phyloP scores from a whole-genome alignment of 2,888 invertebrate genomes.

The Drosophila limbata region DNA sequence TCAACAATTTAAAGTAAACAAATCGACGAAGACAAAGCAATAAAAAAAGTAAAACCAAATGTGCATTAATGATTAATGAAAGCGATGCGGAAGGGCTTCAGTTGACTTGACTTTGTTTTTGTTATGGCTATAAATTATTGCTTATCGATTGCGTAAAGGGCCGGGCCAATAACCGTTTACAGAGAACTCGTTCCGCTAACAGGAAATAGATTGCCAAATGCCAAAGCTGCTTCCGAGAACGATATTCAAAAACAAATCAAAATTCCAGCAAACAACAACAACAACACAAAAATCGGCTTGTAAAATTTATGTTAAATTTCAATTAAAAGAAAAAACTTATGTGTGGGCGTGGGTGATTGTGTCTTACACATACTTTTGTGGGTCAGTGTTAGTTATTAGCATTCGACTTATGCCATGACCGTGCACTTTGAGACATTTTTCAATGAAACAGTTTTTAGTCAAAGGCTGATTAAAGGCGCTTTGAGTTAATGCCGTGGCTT shows the following conservation, averaged over 20 bases:
- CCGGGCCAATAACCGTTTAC: constrained; percentile 42
- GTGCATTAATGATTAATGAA: constrained; percentile 53
- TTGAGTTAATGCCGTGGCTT: constrained; percentile 61
- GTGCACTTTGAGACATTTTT: constrained; percentile 67
- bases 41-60: constrained; percentile 11
- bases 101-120: constrained; percentile 25
- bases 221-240: constrained; percentile 37
- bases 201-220: constrained; percentile 42
- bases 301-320: constrained; percentile 52
- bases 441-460: constrained; percentile 70
- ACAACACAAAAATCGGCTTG: constrained; percentile 8
- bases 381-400: constrained; percentile 76
- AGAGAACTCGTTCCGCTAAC: constrained; percentile 41
- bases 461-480: constrained; percentile 75
- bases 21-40: constrained; percentile 28
- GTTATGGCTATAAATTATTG: constrained; percentile 42
- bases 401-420: constrained; percentile 65
- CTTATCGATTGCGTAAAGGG: constrained; percentile 44
- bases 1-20: constrained; percentile 47
- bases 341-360: constrained; percentile 30
- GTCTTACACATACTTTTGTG: constrained; percentile 36
- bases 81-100: constrained; percentile 35
- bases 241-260: neutral
- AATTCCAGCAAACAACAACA: neutral
- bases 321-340: constrained; percentile 58